These are phyloP conservation scores for Eumaeus atala DNA, from an alignment of 1,140 invertebrate genomes.

Conservation along the genomic window DNA sequence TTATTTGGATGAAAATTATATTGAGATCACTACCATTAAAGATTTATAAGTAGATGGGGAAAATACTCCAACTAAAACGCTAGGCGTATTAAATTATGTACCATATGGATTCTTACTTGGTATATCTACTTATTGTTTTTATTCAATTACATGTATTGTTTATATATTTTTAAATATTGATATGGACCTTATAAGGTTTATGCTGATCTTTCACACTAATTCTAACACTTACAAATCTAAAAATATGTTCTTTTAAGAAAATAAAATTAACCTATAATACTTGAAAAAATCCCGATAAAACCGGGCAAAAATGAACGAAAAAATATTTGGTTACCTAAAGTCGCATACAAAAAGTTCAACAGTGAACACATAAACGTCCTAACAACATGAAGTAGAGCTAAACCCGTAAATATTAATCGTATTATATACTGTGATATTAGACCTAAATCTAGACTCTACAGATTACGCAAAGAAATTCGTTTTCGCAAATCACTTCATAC, in stretches of 20 bases:
- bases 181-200: constrained; percentile 70
- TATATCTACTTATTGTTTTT: constrained; percentile 71
- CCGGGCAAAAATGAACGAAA: constrained; percentile 50
- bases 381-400: constrained; percentile 60
- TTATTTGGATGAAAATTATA: background rate
- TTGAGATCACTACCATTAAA: constrained; percentile 5
- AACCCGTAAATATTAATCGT: constrained; percentile 65
- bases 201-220: constrained; percentile 44
- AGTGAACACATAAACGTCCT: constrained; percentile 61
- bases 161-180: constrained; percentile 70
- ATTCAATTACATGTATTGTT: constrained; percentile 64
- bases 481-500: constrained; percentile 31
- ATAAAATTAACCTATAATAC: constrained; percentile 63
- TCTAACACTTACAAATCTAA: constrained; percentile 55
- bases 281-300: constrained; percentile 61
- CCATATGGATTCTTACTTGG: constrained; percentile 35
- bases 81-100: constrained; percentile 44
- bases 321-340: constrained; percentile 48
- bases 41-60: constrained; percentile 6
- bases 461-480: constrained; percentile 34
- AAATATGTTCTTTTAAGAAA: constrained; percentile 47
- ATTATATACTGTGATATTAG: constrained; percentile 60
- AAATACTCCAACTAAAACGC: constrained; percentile 44
- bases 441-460: constrained; percentile 31
- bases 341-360: constrained; percentile 47